Evolutionary conservation across 2,797 vertebrate species (phyloP).

Genomic region (Anabas testudineus): DNA sequence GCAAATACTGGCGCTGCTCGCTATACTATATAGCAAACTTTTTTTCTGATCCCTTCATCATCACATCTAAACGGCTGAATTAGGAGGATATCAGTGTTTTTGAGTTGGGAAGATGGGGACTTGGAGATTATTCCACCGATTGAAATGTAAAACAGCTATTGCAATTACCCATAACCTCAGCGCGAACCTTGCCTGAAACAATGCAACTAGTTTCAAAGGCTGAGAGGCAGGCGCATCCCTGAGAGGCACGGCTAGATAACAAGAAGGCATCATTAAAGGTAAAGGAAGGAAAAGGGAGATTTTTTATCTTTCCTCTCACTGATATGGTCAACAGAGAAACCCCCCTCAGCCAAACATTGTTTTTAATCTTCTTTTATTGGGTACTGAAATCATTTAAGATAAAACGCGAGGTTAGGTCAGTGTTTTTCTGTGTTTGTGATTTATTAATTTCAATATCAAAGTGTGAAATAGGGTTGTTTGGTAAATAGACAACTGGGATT

Average conservation of each 20-base stretch:
- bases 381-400: constrained; percentile 56
- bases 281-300: constrained; percentile 58
- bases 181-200: constrained; percentile 80
- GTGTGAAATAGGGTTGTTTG: constrained; percentile 36
- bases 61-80: constrained; percentile 73
- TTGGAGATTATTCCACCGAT: constrained; percentile 76
- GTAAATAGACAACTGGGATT: constrained; percentile 32
- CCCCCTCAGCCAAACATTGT: constrained; percentile 39
- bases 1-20: constrained; percentile 23
- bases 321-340: constrained; percentile 54
- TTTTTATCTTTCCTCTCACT: constrained; percentile 44
- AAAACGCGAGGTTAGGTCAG: constrained; percentile 39
- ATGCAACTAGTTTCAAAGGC: constrained; percentile 80
- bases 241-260: constrained; percentile 73
- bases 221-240: constrained; percentile 71
- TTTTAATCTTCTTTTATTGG: constrained; percentile 41
- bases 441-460: constrained; percentile 52
- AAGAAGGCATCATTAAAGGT: constrained; percentile 77
- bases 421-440: constrained; percentile 45
- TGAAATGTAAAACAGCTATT: constrained; percentile 84
- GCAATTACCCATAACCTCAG: constrained; percentile 83
- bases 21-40: constrained; percentile 34
- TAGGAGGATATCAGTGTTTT: constrained; percentile 75
- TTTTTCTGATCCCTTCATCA: constrained; percentile 54
- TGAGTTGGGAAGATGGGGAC: constrained; percentile 71